Evolutionary conservation across 2,888 invertebrate species (phyloP).

Genomic region (Cancer borealis): DNA sequence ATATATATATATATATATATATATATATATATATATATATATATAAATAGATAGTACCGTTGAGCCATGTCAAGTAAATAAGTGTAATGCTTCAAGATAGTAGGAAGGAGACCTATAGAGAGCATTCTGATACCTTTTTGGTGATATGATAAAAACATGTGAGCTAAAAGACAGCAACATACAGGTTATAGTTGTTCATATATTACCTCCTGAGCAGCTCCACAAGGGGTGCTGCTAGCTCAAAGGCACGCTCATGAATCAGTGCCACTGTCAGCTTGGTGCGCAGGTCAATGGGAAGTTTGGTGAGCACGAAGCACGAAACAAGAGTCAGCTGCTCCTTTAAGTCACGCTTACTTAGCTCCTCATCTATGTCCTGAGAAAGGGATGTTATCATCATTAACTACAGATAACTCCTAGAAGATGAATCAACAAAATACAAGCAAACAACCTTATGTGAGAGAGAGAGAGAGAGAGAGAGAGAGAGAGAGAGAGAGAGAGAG

Average conservation of each 20-base stretch:
- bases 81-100: background rate
- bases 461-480: too few species aligned
- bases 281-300: slow-evolving; percentile 88
- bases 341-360: slow-evolving; percentile 57
- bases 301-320: slow-evolving; percentile 79
- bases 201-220: slow-evolving; percentile 81
- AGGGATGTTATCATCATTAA: background rate
- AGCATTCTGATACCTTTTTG: background rate
- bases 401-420: background rate
- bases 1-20: too few species aligned
- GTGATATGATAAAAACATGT: background rate
- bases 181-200: background rate
- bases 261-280: slow-evolving; percentile 90
- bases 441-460: background rate
- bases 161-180: background rate
- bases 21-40: too few species aligned
- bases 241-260: slow-evolving; percentile 86
- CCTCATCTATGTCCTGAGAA: slow-evolving; percentile 57
- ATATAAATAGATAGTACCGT: background rate
- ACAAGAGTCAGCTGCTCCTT: slow-evolving; percentile 73
- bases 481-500: too few species aligned
- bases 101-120: background rate
- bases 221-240: slow-evolving; percentile 85
- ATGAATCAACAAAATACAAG: background rate
- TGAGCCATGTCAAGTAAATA: background rate